A percentile compares a stretch with the other conserved stretches of the same genome.
phyloP scores from a whole-genome alignment of 2,888 invertebrate genomes.

The Caenorhabditis sp. region DNA sequence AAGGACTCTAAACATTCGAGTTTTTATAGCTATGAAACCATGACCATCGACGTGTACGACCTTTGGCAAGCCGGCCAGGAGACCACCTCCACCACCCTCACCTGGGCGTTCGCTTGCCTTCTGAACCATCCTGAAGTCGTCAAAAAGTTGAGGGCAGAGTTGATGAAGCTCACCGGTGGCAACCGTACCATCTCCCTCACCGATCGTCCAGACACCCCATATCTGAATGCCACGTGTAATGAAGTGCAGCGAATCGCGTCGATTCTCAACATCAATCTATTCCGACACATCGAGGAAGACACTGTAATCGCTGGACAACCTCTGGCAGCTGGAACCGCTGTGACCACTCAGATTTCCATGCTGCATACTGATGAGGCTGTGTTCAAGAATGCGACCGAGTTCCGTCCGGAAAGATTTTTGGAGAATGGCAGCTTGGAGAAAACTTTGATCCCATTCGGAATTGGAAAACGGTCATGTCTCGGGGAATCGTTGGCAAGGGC shows the following conservation, averaged over 20 bases:
- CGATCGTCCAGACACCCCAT: slow-evolving; percentile 52
- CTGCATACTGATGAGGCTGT: slow-evolving; percentile 56
- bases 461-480: slow-evolving; percentile 70
- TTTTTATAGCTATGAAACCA: slow-evolving; percentile 9
- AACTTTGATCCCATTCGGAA: slow-evolving; percentile 68
- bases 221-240: slow-evolving; percentile 52
- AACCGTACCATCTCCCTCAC: slow-evolving; percentile 33
- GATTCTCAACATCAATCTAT: slow-evolving; percentile 65
- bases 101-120: slow-evolving; percentile 56
- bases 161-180: slow-evolving; percentile 56
- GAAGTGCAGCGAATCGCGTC: slow-evolving; percentile 69
- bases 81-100: slow-evolving; percentile 69
- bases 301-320: slow-evolving; percentile 53
- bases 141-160: slow-evolving; percentile 45
- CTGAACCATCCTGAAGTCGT: slow-evolving; percentile 43
- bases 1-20: no score
- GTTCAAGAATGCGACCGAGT: slow-evolving; percentile 51
- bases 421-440: slow-evolving; percentile 56
- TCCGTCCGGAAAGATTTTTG: slow-evolving; percentile 67
- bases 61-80: slow-evolving; percentile 73
- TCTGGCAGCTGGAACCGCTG: slow-evolving; percentile 43
- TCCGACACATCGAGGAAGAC: slow-evolving; percentile 50
- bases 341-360: slow-evolving; percentile 61
- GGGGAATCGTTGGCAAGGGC: slow-evolving; percentile 73
- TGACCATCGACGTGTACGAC: slow-evolving; percentile 59